A percentile compares a stretch with the other conserved stretches of the same genome.
phyloP scores from a whole-genome alignment of 2,797 vertebrate species.

The Sylvilagus floridanus region DNA sequence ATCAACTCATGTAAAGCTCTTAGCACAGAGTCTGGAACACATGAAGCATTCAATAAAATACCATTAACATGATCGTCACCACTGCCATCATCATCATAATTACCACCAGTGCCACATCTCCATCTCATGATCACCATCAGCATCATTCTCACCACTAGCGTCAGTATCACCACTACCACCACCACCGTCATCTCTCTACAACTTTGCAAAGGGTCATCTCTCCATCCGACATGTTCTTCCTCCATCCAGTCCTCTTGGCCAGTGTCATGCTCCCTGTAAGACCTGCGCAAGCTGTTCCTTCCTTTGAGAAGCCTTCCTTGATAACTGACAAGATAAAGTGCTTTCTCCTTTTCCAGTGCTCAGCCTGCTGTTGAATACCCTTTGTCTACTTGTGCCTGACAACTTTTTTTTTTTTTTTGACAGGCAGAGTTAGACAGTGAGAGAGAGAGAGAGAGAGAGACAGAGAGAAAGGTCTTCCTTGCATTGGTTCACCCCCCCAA shows the following conservation, averaged over 20 bases:
- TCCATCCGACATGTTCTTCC: background rate
- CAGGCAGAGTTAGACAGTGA: too few relatives aligned
- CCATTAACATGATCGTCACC: background rate
- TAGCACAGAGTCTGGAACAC: background rate
- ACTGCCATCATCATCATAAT: fast-evolving
- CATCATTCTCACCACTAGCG: background rate
- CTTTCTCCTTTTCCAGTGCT: background rate
- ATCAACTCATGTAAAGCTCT: background rate
- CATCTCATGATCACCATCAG: background rate
- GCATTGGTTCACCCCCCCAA: too few relatives aligned
- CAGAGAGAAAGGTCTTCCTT: too few relatives aligned
- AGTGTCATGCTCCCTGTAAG: background rate
- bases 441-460: too few relatives aligned
- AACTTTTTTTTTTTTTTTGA: background rate
- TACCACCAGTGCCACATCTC: background rate
- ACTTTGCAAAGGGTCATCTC: background rate
- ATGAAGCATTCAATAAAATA: background rate
- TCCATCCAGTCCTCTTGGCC: background rate
- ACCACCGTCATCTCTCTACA: background rate
- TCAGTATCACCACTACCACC: too few relatives aligned
- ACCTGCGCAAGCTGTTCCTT: background rate
- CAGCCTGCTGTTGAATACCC: background rate
- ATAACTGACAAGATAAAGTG: background rate
- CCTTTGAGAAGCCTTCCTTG: background rate
- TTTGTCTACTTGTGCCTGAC: background rate